Base-by-base conservation (phyloP, 1,140 invertebrate genomes). In the Battus philenor region DNA sequence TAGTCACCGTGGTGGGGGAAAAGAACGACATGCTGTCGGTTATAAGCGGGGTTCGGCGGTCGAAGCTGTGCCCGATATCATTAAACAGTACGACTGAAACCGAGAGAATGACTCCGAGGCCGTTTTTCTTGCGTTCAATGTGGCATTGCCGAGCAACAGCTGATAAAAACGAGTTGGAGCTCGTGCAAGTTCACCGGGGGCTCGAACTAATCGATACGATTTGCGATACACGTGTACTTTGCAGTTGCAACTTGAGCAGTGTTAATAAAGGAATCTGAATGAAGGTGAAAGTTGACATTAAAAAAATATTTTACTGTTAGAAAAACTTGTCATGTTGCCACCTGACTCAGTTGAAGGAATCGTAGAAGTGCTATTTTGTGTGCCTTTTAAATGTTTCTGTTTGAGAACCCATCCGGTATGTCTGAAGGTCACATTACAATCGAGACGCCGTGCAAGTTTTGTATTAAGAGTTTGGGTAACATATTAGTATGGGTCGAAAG, bases 11-110 rank as follows among this genome's bases (percentile, higher is more conserved):
- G 47, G 26, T 46, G n/a, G 22, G 50, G 53, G 41, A 55, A 41
- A 27, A 50, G 56, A 73, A 68, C 76, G 62, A 69, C 68, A 59
- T 56, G 33, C 45, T 52, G 56, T 62, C 64, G 62, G 69, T 70
- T 75, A 31, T 39, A 62, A 57, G 64, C 50, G 48, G 59, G 48
- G 48, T 51, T 44, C 22, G 46, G 47, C 44, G 26, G 45, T 13
- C 41, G 27, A 10, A 13, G n/a, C n/a, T 18, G 11, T 36, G 36
- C 30, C 39, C 49, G 10, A 38, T 53, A 55, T 50, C 46, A 51
- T 33, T 26, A 8, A 24, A 39, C 36, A 15, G 49, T 27, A 31
- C 30, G 36, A 32, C 13, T 29, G 16, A 24, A 6, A 30, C 11
- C 12, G 17, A 27, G 6, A 32, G 44, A 22, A 20, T 11, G 7